phyloP scores from a whole-genome alignment of 2,888 invertebrate genomes.

The Acrocyrtus sp. region DNA sequence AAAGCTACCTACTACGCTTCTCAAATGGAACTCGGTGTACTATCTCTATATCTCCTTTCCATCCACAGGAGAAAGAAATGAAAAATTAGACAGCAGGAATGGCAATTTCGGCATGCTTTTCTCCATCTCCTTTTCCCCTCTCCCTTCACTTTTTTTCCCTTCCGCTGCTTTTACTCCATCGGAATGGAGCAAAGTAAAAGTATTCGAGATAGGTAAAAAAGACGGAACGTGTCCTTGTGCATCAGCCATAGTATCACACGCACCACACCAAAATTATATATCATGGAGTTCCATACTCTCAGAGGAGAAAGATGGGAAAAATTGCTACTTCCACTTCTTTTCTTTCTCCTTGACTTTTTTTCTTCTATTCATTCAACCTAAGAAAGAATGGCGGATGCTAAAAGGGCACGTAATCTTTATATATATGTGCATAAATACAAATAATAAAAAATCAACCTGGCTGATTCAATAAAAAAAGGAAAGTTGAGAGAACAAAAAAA shows the following conservation, averaged over 20 bases:
- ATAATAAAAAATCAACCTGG: constrained; percentile 51
- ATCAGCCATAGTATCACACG: too few species aligned
- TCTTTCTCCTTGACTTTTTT: constrained; percentile 10
- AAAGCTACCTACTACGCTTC: constrained; percentile 18
- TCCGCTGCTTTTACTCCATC: neutral
- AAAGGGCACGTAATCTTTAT: constrained; percentile 49
- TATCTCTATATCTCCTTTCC: too few species aligned
- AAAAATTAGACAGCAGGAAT: constrained; percentile 51
- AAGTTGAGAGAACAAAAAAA: too few species aligned
- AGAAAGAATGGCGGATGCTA: constrained; percentile 32
- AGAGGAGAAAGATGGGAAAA: constrained; percentile 4
- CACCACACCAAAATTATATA: too few species aligned
- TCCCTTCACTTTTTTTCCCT: neutral
- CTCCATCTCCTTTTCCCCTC: too few species aligned
- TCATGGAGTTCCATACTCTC: too few species aligned
- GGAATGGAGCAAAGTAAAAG: too few species aligned
- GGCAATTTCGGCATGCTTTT: constrained; percentile 40
- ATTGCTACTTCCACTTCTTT: constrained; percentile 12
- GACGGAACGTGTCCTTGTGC: constrained; percentile 15
- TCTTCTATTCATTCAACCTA: constrained; percentile 42
- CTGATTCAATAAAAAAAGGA: too few species aligned
- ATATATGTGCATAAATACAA: constrained; percentile 44
- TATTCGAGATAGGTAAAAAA: too few species aligned
- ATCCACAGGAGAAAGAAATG: constrained; percentile 33
- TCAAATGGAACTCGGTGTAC: too few species aligned